phyloP scores from a whole-genome alignment of 2,113 vertebrate genomes.

The Penelope pileata region DNA sequence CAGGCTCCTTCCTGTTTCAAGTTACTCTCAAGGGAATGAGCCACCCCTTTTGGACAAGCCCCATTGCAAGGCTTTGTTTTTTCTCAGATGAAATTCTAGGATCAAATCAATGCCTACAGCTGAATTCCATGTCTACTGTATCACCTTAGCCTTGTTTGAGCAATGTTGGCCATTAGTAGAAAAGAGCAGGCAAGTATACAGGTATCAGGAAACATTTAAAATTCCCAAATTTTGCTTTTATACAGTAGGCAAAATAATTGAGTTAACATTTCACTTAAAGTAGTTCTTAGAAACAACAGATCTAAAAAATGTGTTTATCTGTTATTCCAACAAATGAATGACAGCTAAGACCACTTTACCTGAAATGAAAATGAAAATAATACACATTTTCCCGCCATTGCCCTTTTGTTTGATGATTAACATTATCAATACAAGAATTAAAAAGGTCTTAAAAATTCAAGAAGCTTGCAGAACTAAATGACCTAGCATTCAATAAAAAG shows the following conservation, averaged over 20 bases:
- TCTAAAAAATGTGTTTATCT: background rate
- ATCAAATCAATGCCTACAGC: background rate
- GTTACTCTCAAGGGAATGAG: background rate
- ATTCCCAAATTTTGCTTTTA: background rate
- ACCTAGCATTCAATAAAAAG: background rate
- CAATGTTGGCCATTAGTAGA: background rate
- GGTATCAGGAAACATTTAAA: background rate
- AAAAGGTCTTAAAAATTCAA: background rate
- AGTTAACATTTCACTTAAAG: background rate
- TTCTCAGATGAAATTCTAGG: background rate
- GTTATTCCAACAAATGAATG: background rate
- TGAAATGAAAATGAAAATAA: background rate
- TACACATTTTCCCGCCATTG: background rate
- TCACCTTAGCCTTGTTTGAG: background rate
- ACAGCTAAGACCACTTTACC: background rate
- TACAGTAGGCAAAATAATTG: background rate
- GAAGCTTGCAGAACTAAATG: background rate
- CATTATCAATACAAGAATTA: background rate
- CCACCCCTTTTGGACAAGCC: background rate
- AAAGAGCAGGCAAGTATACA: background rate
- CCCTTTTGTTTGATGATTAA: background rate
- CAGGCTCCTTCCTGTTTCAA: background rate
- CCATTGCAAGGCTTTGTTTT: background rate
- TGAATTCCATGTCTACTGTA: background rate
- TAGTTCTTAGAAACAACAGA: background rate